phyloP scores from a whole-genome alignment of 2,888 invertebrate species.

The Congeria kusceri region DNA sequence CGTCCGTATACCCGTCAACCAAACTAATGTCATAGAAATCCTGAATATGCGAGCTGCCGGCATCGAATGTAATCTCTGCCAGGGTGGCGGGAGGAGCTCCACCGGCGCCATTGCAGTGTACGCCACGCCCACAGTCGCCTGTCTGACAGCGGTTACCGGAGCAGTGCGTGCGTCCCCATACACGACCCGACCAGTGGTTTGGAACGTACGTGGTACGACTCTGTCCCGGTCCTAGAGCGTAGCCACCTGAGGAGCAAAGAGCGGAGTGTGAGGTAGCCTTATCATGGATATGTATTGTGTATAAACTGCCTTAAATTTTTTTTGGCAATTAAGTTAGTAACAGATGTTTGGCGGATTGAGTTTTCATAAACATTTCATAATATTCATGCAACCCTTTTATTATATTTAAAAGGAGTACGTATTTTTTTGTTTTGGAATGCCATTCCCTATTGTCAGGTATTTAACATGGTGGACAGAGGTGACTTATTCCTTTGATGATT shows the following conservation, averaged over 20 bases:
- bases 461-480: too few species aligned
- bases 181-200: constrained; percentile 58
- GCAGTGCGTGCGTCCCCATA: constrained; percentile 86
- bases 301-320: too few species aligned
- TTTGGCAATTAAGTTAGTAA: too few species aligned
- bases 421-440: too few species aligned
- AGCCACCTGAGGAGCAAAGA: constrained; percentile 47
- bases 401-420: too few species aligned
- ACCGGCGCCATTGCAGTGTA: constrained; percentile 85
- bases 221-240: constrained; percentile 30
- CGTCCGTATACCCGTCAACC: constrained; percentile 87
- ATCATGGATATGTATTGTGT: too few species aligned
- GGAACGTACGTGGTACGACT: constrained; percentile 22
- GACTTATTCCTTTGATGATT: too few species aligned
- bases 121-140: constrained; percentile 78
- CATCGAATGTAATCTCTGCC: constrained; percentile 64
- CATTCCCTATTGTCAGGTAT: too few species aligned
- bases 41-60: constrained; percentile 71
- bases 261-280: too few species aligned
- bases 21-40: constrained; percentile 87
- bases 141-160: constrained; percentile 76
- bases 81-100: constrained; percentile 57
- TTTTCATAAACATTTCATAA: too few species aligned
- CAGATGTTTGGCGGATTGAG: too few species aligned
- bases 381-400: too few species aligned